A percentile compares a stretch with the other conserved stretches of the same genome.
phyloP scores from a whole-genome alignment of 2,797 vertebrate species.

The Myotis vivesi region DNA sequence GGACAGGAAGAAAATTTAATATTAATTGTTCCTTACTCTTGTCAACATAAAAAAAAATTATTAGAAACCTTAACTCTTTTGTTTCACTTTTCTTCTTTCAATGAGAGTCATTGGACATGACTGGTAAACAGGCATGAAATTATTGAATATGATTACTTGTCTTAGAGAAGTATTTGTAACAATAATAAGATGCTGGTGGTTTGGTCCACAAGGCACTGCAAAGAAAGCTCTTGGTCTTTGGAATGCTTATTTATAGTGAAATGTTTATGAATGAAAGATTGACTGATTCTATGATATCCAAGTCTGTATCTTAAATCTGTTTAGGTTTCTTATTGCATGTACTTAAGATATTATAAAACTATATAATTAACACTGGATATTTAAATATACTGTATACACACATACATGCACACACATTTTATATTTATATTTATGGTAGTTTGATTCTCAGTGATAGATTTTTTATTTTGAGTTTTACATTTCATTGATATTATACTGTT shows the following conservation, averaged over 20 bases:
- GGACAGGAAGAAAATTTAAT: background rate
- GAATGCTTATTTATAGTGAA: background rate
- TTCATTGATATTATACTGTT: background rate
- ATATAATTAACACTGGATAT: background rate
- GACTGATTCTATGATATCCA: background rate
- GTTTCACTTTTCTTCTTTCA: background rate
- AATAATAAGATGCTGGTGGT: background rate
- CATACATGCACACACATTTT: background rate
- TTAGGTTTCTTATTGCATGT: background rate
- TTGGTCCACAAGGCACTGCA: background rate
- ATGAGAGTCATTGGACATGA: background rate
- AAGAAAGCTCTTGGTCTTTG: background rate
- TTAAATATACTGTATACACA: background rate
- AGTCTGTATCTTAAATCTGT: background rate
- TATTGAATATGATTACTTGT: background rate
- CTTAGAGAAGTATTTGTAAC: background rate
- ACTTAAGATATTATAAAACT: background rate
- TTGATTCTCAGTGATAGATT: background rate
- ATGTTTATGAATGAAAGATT: background rate
- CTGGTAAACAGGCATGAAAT: background rate
- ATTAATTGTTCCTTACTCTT: background rate
- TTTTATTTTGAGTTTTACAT: background rate
- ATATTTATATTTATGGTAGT: background rate
- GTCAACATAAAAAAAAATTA: background rate
- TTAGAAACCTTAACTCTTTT: background rate